A percentile compares a stretch with the other conserved stretches of the same genome.
phyloP scores from a whole-genome alignment of 1,140 invertebrate genomes.

The Drosophila ambigua region DNA sequence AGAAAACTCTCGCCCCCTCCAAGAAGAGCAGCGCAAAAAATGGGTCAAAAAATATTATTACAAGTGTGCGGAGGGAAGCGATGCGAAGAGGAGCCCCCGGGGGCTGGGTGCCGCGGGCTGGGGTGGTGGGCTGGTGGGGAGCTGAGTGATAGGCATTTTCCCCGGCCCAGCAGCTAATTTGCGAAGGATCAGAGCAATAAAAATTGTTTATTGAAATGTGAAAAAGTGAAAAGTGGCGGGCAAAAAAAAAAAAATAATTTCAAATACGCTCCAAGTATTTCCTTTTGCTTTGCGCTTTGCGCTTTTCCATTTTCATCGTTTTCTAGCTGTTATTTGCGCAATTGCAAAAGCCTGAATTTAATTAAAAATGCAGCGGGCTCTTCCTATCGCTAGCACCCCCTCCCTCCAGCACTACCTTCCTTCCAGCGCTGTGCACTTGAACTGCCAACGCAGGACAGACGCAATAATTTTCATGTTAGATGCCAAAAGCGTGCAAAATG shows the following conservation, averaged over 20 bases:
- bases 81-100: background rate
- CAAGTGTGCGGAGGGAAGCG: background rate
- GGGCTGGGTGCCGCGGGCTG: too few species aligned
- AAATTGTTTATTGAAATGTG: constrained; percentile 34
- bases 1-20: background rate
- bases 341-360: constrained; percentile 26
- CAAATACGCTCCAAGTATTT: background rate
- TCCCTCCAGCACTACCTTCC: background rate
- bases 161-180: constrained; percentile 8
- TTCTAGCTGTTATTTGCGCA: constrained; percentile 12
- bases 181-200: constrained; percentile 17
- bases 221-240: constrained; percentile 17
- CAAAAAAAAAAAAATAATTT: constrained; percentile 7
- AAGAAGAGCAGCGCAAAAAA: background rate
- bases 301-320: background rate
- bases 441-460: constrained; percentile 10
- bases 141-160: background rate
- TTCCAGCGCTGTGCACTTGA: constrained; percentile 15
- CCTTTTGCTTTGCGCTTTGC: constrained; percentile 6
- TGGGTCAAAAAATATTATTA: background rate
- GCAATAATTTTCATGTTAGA: constrained; percentile 42
- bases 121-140: too few species aligned
- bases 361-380: constrained; percentile 19
- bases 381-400: background rate
- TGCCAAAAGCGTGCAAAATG: constrained; percentile 41